A percentile compares a stretch with the other conserved stretches of the same genome.
Evolutionary conservation across 2,797 vertebrate species (phyloP).

Genomic region (Cyprinodon diabolis): DNA sequence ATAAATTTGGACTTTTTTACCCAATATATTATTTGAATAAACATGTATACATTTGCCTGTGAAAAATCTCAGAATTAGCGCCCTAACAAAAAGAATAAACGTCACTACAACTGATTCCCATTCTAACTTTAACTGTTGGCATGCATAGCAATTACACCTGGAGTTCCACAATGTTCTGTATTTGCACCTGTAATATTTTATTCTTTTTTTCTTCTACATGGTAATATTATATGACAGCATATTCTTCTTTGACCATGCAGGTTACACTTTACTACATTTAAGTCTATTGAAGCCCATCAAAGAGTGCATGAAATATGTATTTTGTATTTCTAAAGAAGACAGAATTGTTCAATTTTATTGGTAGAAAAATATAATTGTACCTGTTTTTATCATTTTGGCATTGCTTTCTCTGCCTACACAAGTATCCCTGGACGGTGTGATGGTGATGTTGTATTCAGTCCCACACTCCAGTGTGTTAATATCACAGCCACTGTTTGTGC

Average conservation of each 20-base stretch:
- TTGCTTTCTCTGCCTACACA: slow-evolving; percentile 74
- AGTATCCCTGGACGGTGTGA: slow-evolving; percentile 65
- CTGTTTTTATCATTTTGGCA: slow-evolving; percentile 63
- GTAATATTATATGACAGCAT: not conserved
- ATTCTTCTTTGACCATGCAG: not conserved
- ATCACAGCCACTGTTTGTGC: slow-evolving; percentile 53
- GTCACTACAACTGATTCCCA: too few relatives aligned
- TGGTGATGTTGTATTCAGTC: slow-evolving; percentile 69
- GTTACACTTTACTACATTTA: not conserved
- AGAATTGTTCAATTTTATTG: not conserved
- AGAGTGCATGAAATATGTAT: too few relatives aligned
- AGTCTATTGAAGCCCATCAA: too few relatives aligned
- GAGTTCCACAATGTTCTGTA: not conserved
- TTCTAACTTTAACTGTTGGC: too few relatives aligned
- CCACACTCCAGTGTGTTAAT: slow-evolving; percentile 74
- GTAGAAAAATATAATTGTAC: slow-evolving; percentile 43
- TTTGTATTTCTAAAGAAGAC: not conserved
- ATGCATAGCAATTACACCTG: not conserved
- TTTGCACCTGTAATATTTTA: not conserved
- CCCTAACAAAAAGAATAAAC: not conserved
- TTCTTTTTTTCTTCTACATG: not conserved
- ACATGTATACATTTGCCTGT: too few relatives aligned
- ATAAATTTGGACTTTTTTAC: not conserved
- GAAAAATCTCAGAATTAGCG: too few relatives aligned
- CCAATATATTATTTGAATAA: too few relatives aligned